Evolutionary conservation across 2,113 vertebrate species (phyloP).

Genomic region (Mesoclemmys tuberculata): DNA sequence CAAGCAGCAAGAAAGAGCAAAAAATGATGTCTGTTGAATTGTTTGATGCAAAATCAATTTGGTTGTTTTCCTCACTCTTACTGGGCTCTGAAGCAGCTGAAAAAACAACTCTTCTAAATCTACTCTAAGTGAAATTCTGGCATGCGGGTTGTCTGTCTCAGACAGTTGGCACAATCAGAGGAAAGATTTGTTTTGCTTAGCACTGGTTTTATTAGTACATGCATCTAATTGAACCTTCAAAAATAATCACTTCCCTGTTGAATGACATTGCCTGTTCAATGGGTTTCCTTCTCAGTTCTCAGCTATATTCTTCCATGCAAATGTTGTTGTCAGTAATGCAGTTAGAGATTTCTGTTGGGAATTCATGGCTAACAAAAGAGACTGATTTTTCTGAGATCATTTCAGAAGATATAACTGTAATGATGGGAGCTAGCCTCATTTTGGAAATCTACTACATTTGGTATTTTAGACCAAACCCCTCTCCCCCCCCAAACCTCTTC

Average conservation of each 20-base stretch:
- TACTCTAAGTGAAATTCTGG: slow-evolving; percentile 78
- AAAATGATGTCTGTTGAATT: slow-evolving; percentile 59
- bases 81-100: slow-evolving; percentile 80
- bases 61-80: slow-evolving; percentile 77
- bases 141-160: slow-evolving; percentile 69
- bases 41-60: slow-evolving; percentile 76
- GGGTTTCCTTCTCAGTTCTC: slow-evolving; percentile 39
- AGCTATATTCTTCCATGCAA: background rate
- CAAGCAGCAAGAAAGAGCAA: slow-evolving; percentile 63
- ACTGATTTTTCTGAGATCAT: background rate
- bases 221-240: slow-evolving; percentile 55
- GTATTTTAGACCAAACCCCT: background rate
- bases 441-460: background rate
- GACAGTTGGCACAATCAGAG: slow-evolving; percentile 75
- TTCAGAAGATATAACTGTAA: background rate
- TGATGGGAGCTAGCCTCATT: background rate
- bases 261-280: slow-evolving; percentile 33
- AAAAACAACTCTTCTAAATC: slow-evolving; percentile 79
- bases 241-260: slow-evolving; percentile 56
- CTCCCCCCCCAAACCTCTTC: background rate
- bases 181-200: slow-evolving; percentile 79
- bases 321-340: background rate
- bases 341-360: background rate
- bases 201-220: slow-evolving; percentile 71
- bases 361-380: background rate